Base-by-base conservation (phyloP, 1,140 invertebrate genomes). In the Musca domestica region DNA sequence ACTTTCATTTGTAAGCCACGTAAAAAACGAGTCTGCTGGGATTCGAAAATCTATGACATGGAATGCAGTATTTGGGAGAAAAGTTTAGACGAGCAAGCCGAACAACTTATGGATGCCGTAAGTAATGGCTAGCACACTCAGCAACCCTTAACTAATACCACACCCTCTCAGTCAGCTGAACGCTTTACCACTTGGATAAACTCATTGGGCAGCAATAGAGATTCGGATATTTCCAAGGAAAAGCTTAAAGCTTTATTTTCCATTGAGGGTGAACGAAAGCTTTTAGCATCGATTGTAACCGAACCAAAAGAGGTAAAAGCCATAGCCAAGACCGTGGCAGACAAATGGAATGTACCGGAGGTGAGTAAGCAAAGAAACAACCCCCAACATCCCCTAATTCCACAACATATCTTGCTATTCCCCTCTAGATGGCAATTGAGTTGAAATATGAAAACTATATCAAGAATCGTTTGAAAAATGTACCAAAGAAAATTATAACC, bases 251-350 rank as follows among this genome's bases (percentile, higher is more conserved):
- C 74, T 25, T 54, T 81, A 0, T 81, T 81, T 58, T 76, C 79
- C 9, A 81, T 81, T 4, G 80, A 80, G 19, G 76, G 75, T 14
- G 77, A 80, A 65, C 76, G 74, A n/a, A 76, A 71, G 0, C 69
- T 78, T 49, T 61, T 77, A 30, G 75, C 74, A 20, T 78, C 79
- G 1, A 76, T 81, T 3, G 73, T 78, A 54, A 80, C 75, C 1
- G 77, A 81, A 54, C 79, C 79, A 14, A 80, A 81, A 51, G 76
- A 81, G 64, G 76, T 81, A 1, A 78, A 78, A 17, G 79, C 76
- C 19, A 76, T 81, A 27, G 76, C 79, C 5, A 74, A 80, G 68
- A 74, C 77, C 1, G 75, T 81, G 0, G 79, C 79, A 22, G 73
- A 80, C 17, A 78, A 78, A 64, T 80, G 76, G 77, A 81, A 81